Base-by-base conservation (phyloP, 2,888 invertebrate species). In the Azorinus chamasolen region DNA sequence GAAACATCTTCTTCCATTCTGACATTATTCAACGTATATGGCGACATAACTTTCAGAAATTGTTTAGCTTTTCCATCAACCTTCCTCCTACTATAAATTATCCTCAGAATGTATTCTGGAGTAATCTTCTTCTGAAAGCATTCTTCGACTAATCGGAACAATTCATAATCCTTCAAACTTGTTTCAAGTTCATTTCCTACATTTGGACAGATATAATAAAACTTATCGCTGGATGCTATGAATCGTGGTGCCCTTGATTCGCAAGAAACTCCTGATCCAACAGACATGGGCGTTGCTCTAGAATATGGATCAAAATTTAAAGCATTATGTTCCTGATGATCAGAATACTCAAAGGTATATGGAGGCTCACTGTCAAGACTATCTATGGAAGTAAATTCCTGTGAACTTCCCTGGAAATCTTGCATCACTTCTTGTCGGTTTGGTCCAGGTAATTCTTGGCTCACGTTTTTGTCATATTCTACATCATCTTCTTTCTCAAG, bases 61-160 rank as follows among this genome's bases (percentile, higher is more conserved):
- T 68, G 53, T 50, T 65, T 80, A 4, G 87, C 86, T 37, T 68
- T 58, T 4, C 39, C n/a, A 61, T 88, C 88, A 55, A 76, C 55
- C 25, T 79, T 83, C 46, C 83, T 75, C 25, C 88, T 63, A 39
- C 83, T 83, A 68, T 79, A 84, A 53, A 89, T 66, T 22, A 90
- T 85, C 37, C 79, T 68, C n/a, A 85, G 58, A 16, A 90, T 70
- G 64, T 73, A 87, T 6, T 86, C 69, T 18, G 87, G 76, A n/a
- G 79, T 74, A 12, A 90, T 73, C 55, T 89, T 88, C 57, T 83
- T 84, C 48, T 85, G 84, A 53, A 89, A 86, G 50, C 88, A 88
- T 57, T 85, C 80, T 57, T 90, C 89, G 0, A 87, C 85, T 45
- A 89, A 59, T 10, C 75, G 77, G 12, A 65, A 75, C 10, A 78